Evolutionary conservation across 2,888 invertebrate species (phyloP).

Genomic region (Barypeithes pellucidus): DNA sequence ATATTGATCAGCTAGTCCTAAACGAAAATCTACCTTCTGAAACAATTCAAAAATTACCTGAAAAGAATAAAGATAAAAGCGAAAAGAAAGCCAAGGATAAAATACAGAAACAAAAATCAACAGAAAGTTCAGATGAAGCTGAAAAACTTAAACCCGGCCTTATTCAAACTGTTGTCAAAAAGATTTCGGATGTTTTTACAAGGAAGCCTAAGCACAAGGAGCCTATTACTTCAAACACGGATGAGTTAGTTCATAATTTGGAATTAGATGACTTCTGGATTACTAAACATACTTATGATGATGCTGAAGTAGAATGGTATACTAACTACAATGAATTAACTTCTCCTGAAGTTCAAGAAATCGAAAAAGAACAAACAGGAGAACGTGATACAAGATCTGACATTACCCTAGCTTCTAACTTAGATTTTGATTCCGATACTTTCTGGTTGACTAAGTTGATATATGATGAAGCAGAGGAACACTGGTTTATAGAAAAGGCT

Average conservation of each 20-base stretch:
- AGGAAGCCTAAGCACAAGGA: slow-evolving; percentile 64
- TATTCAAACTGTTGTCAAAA: slow-evolving; percentile 62
- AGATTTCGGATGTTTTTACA: slow-evolving; percentile 62
- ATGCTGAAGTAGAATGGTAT: slow-evolving; percentile 75
- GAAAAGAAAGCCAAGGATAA: slow-evolving; percentile 55
- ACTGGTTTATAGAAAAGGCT: slow-evolving; percentile 65
- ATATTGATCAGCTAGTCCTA: slow-evolving; percentile 28
- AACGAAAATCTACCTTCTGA: slow-evolving; percentile 39
- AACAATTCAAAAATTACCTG: slow-evolving; percentile 6
- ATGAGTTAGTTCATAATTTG: slow-evolving; percentile 55
- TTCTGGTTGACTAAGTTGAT: slow-evolving; percentile 77
- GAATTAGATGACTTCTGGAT: slow-evolving; percentile 75
- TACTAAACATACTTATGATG: slow-evolving; percentile 76
- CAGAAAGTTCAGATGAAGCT: slow-evolving; percentile 44
- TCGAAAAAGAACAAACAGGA: background rate
- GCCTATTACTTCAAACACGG: slow-evolving; percentile 47
- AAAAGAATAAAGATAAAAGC: slow-evolving; percentile 38
- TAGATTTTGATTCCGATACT: slow-evolving; percentile 71
- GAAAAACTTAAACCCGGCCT: slow-evolving; percentile 60
- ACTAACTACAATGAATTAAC: slow-evolving; percentile 38
- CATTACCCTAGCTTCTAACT: slow-evolving; percentile 38
- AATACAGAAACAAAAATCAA: slow-evolving; percentile 52
- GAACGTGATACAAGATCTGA: background rate
- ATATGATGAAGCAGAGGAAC: slow-evolving; percentile 80
- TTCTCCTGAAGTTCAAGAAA: slow-evolving; percentile 2